Evolutionary conservation across 2,113 vertebrate genomes (phyloP).

Genomic region (Phylloscopus whistleri): DNA sequence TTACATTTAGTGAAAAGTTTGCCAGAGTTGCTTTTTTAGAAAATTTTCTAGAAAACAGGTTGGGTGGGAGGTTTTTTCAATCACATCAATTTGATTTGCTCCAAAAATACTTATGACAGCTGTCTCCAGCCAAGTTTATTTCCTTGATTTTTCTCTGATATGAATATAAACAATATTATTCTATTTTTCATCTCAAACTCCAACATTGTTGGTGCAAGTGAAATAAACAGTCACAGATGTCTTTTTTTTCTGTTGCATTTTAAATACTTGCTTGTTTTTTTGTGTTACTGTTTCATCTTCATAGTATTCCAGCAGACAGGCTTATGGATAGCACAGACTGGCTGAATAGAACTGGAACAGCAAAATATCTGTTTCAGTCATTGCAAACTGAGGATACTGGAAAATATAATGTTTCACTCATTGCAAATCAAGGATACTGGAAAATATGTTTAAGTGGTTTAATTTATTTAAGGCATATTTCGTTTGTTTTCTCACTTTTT

Average conservation of each 20-base stretch:
- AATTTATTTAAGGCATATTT: neutral
- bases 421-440: neutral
- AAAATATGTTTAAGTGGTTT: neutral
- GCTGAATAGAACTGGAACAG: neutral
- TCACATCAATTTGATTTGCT: neutral
- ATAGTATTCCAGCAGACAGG: neutral
- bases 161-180: neutral
- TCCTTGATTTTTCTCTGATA: neutral
- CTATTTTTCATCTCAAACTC: neutral
- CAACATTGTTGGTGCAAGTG: neutral
- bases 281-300: neutral
- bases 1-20: conserved; percentile 4
- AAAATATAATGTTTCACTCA: conserved; percentile 11
- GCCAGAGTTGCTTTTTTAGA: neutral
- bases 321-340: neutral
- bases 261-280: neutral
- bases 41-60: conserved; percentile 2
- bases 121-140: neutral
- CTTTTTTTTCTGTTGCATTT: neutral
- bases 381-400: conserved; percentile 4
- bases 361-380: conserved; percentile 7
- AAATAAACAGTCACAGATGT: neutral
- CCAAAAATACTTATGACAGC: neutral
- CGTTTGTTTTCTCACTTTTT: conserved; percentile 11
- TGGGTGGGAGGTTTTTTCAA: neutral